These are phyloP conservation scores for Rhagoletis zephyria DNA, from an alignment of 1,140 invertebrate genomes.

Conservation along the genomic window DNA sequence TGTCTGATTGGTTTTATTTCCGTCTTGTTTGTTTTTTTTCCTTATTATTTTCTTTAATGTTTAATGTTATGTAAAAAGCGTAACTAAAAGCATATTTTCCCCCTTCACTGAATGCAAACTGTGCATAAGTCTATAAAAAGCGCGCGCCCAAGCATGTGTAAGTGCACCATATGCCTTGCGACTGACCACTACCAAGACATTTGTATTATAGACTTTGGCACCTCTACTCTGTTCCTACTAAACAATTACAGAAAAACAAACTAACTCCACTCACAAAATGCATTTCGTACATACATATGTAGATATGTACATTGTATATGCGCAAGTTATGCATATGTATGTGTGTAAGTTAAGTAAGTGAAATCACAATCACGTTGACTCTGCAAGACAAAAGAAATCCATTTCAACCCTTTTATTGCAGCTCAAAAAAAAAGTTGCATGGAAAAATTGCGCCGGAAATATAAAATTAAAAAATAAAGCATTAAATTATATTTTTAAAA, in stretches of 20 bases:
- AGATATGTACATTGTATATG: no score
- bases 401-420: slow-evolving; percentile 8
- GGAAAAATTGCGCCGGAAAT: background rate
- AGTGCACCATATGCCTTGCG: no score
- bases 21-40: background rate
- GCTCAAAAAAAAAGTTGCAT: background rate
- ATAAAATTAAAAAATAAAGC: no score
- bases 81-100: slow-evolving; percentile 52
- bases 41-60: background rate
- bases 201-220: background rate
- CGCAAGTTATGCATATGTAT: background rate
- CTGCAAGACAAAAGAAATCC: slow-evolving; percentile 16
- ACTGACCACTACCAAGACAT: background rate
- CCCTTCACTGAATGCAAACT: slow-evolving; percentile 36
- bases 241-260: no score
- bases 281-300: no score
- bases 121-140: slow-evolving; percentile 7
- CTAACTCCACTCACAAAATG: no score
- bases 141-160: background rate
- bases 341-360: slow-evolving; percentile 13
- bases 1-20: slow-evolving; percentile 7
- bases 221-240: no score
- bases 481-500: background rate
- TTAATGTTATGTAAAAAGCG: slow-evolving; percentile 47
- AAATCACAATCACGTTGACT: slow-evolving; percentile 24